Percentiles rank a stretch among this genome's conserved stretches.
Evolutionary conservation across 2,888 invertebrate species (phyloP).

Genomic region (Thalpophila matura): DNA sequence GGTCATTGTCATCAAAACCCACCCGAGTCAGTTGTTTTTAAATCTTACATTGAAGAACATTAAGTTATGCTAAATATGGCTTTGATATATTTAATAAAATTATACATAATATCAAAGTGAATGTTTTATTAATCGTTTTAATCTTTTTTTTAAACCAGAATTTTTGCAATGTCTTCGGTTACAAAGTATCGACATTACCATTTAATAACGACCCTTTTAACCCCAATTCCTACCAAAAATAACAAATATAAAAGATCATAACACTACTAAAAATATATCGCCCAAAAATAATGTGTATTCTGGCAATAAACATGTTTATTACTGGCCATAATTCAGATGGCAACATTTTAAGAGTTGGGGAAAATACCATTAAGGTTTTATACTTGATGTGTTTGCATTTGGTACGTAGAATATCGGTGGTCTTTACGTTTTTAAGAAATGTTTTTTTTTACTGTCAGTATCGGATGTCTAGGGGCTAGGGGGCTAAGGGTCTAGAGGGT

Average conservation of each 20-base stretch:
- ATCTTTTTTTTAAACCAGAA: no score
- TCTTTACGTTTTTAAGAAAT: background rate
- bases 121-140: no score
- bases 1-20: no score
- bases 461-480: no score
- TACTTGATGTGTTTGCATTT: constrained; percentile 30
- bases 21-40: no score
- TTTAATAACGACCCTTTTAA: constrained; percentile 25
- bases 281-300: constrained; percentile 57
- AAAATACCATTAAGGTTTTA: constrained; percentile 28
- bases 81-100: no score
- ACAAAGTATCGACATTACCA: no score
- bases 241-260: constrained; percentile 43
- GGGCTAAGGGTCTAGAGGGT: no score
- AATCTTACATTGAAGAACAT: no score
- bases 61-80: no score
- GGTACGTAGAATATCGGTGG: constrained; percentile 1
- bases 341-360: constrained; percentile 48
- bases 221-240: constrained; percentile 20
- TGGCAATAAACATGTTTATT: constrained; percentile 57
- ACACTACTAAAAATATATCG: constrained; percentile 59
- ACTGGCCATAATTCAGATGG: constrained; percentile 50
- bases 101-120: no score
- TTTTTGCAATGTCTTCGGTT: no score
- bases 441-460: background rate